Evolutionary conservation across 2,888 invertebrate genomes (phyloP), one percentile per base, ranked within the genome.

Genomic region (Enoplolaimus lenunculus): DNA sequence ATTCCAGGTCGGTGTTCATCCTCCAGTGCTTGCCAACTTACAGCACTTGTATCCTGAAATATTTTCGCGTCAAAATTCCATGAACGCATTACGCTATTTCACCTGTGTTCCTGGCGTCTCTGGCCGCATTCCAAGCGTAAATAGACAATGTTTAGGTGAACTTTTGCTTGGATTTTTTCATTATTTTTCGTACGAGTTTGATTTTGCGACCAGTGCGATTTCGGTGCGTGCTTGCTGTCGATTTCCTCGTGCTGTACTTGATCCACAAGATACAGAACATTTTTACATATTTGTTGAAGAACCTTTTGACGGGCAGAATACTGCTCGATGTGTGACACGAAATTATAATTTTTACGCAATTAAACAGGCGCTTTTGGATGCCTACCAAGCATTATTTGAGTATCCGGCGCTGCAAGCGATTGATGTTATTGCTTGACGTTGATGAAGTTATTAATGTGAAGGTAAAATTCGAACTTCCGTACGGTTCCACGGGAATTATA

Each of bases 261-360:
- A n/a, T n/a, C 7, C 28, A 33, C 30, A 62, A 7, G 7, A 16
- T 29, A 7, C 64, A 29, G 21, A 21, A 21, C 30, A n/a, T n/a
- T 62, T 62, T n/a, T 62, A 13, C n/a, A 62, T 62, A 7, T 62
- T 13, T n/a, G 31, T 62, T 33, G 64, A 62, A 33, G 64, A 62
- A 62, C 64, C 64, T 33, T 62, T 62, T 62, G 64, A 62, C 7
- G 13, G 7, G 64, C 64, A 30, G 7, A 62, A 62, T n/a, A 62
- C 64, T 7, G 64, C 64, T 33, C 64, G 64, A 7, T 62, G 64
- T 62, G 64, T 62, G 64, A 29, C 31, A 7, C 28, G 26, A 26
- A 7, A 62, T 29, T 29, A 62, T 7, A 7, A 62, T 33, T 62
- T 62, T 62, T 29, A 13, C 7, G 30, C 30, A 33, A 62, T 62